Conservation (phyloP, 1,140 invertebrate species). For the Idris sp. region DNA sequence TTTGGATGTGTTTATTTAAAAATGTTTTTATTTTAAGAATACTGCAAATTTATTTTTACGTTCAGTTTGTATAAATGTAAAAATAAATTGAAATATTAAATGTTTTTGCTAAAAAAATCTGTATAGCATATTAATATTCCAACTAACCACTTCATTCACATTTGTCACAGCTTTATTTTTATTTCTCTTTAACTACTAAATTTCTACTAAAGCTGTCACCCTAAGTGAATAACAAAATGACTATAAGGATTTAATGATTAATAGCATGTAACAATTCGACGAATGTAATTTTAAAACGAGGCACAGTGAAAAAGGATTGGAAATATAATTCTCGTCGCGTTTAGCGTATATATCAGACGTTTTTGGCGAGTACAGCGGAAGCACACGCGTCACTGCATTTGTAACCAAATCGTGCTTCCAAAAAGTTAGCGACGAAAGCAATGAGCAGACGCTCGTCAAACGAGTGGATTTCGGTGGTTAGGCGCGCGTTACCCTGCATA, state of each 20-base stretch:
- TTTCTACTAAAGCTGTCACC: too few relatives aligned
- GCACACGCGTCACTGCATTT: conserved; percentile 52
- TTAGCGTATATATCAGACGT: conserved; percentile 45
- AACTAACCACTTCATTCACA: too few relatives aligned
- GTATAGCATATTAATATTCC: too few relatives aligned
- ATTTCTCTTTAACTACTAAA: too few relatives aligned
- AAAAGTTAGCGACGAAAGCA: conserved; percentile 57
- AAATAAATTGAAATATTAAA: too few relatives aligned
- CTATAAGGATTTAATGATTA: conserved; percentile 8
- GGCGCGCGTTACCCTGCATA: conserved; percentile 50
- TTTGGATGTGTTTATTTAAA: too few relatives aligned
- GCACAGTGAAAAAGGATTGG: conserved; percentile 3
- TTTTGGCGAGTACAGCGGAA: conserved; percentile 47
- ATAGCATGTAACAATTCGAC: conserved; percentile 19
- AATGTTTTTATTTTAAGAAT: too few relatives aligned
- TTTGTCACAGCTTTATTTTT: too few relatives aligned
- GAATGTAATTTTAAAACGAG: conserved; percentile 28
- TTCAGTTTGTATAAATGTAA: too few relatives aligned
- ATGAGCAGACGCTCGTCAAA: conserved; percentile 62
- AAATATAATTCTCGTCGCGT: conserved; percentile 48
- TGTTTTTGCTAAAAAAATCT: too few relatives aligned
- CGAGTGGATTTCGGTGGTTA: conserved; percentile 60
- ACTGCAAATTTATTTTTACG: too few relatives aligned
- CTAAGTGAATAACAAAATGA: too few relatives aligned
- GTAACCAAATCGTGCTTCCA: conserved; percentile 51